A percentile compares a stretch with the other conserved stretches of the same genome.
Conservation (phyloP, 2,797 vertebrate species). For the Rallus crepitans region DNA sequence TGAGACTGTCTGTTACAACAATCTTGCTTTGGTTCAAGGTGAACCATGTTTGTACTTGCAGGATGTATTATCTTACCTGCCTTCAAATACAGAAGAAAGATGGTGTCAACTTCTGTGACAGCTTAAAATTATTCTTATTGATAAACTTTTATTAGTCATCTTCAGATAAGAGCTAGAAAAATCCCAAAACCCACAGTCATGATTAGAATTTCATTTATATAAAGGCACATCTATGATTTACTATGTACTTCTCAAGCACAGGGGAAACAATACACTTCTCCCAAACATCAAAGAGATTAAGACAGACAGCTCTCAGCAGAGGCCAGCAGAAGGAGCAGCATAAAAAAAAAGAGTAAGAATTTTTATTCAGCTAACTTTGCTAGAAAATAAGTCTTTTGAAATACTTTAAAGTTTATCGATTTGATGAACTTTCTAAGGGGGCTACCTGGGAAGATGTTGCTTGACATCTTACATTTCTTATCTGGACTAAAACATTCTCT, state of each 20-base stretch:
- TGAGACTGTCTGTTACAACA: not conserved
- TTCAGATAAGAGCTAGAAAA: not conserved
- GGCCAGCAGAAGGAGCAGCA: not conserved
- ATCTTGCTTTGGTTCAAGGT: not conserved
- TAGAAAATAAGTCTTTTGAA: not conserved
- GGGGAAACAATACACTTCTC: not conserved
- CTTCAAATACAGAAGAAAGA: slow-evolving; percentile 16
- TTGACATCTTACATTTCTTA: not conserved
- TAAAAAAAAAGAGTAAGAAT: not conserved
- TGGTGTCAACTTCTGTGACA: not conserved
- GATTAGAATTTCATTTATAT: not conserved
- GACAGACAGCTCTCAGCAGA: not conserved
- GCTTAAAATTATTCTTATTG: not conserved
- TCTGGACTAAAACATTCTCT: not conserved
- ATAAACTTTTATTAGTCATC: not conserved
- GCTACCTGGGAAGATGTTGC: not conserved
- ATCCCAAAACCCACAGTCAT: not conserved
- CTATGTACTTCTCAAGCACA: not conserved
- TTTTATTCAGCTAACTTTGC: not conserved
- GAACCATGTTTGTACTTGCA: not conserved
- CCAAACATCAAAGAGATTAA: not conserved
- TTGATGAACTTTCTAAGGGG: not conserved
- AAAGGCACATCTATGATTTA: not conserved
- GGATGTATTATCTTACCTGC: not conserved
- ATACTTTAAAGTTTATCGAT: not conserved